Evolutionary conservation across 2,797 vertebrate species (phyloP).

Genomic region (Molossus molossus): DNA sequence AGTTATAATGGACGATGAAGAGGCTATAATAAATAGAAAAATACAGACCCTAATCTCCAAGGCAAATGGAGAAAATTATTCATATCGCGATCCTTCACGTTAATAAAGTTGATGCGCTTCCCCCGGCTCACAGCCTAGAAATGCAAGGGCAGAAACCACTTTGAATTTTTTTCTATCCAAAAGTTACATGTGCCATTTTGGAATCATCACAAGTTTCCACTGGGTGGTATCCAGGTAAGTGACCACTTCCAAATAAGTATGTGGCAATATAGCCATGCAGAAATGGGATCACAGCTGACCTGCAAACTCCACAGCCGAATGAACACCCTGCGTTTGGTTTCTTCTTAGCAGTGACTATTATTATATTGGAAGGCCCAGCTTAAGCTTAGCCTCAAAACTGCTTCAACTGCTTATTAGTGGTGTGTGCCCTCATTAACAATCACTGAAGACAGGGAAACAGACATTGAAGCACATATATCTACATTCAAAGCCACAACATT

Average conservation of each 20-base stretch:
- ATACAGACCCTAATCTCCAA: neutral
- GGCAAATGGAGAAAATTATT: neutral
- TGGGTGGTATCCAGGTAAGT: neutral
- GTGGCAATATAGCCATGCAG: neutral
- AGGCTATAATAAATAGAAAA: constrained; percentile 29
- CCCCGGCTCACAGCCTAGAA: neutral
- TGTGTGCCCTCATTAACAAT: neutral
- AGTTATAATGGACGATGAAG: constrained; percentile 3
- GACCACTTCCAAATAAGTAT: neutral
- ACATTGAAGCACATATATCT: neutral
- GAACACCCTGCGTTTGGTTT: neutral
- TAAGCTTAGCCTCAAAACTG: neutral
- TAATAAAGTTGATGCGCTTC: neutral
- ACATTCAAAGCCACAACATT: neutral
- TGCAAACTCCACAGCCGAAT: neutral
- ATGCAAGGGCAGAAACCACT: neutral
- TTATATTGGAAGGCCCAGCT: neutral
- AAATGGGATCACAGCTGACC: neutral
- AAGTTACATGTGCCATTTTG: constrained; percentile 13
- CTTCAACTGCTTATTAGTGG: neutral
- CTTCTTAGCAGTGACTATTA: neutral
- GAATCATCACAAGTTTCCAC: neutral
- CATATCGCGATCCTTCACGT: neutral
- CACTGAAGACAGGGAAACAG: neutral
- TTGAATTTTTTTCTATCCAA: neutral